Evolutionary conservation across 2,888 invertebrate species (phyloP).

Genomic region (Acanthococcus lagerstroemiae): DNA sequence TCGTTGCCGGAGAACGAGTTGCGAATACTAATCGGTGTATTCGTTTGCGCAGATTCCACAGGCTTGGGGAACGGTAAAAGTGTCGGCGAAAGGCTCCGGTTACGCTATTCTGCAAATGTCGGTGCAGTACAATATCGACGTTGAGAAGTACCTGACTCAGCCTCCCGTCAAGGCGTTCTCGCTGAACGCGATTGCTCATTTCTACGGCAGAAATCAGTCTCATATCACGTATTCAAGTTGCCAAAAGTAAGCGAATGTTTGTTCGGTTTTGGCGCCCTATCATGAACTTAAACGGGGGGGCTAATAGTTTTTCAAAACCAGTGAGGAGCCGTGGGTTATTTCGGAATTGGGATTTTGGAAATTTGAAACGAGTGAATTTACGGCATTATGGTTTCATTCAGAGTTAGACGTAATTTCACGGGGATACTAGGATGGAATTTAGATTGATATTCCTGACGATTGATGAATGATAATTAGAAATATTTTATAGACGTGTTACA

Average conservation of each 20-base stretch:
- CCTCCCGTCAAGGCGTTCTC: constrained; percentile 75
- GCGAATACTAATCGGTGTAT: background rate
- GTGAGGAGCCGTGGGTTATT: no score
- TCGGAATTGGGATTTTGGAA: no score
- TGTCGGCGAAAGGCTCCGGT: constrained; percentile 86
- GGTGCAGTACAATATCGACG: constrained; percentile 84
- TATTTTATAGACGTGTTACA: no score
- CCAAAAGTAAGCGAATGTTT: constrained; percentile 32
- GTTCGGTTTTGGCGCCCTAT: background rate
- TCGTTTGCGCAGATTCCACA: constrained; percentile 60
- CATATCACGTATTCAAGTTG: constrained; percentile 78
- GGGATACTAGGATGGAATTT: no score
- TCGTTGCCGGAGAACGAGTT: no score
- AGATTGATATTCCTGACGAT: no score
- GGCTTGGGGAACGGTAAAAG: constrained; percentile 90
- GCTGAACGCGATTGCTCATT: constrained; percentile 60
- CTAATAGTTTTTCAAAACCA: no score
- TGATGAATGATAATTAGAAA: no score
- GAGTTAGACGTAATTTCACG: no score
- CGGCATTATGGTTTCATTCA: no score
- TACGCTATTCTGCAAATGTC: constrained; percentile 88
- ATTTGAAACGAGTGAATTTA: no score
- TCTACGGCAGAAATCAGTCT: constrained; percentile 86
- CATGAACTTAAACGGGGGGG: no score
- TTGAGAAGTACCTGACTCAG: constrained; percentile 67